phyloP scores from a whole-genome alignment of 2,888 invertebrate genomes.

The Hydroisotoma schaefferi region DNA sequence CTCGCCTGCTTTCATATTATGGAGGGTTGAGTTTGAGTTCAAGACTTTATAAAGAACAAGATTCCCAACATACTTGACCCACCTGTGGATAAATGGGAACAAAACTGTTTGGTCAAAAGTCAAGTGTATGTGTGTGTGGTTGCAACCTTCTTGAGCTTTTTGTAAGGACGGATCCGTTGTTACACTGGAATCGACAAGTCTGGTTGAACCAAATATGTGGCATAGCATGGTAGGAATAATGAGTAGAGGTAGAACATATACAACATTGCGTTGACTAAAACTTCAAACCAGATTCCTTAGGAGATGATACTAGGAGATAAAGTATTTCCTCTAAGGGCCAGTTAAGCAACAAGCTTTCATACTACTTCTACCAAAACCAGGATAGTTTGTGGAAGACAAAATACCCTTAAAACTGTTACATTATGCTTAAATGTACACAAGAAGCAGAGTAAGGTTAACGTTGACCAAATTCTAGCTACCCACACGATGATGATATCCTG shows the following conservation, averaged over 20 bases:
- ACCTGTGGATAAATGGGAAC: constrained; percentile 28
- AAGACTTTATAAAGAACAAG: constrained; percentile 3
- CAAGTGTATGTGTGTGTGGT: neutral
- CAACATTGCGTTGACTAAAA: neutral
- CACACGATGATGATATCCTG: neutral
- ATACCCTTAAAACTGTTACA: too few species aligned
- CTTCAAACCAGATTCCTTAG: constrained; percentile 9
- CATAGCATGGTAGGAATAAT: too few species aligned
- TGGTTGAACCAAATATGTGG: constrained; percentile 3
- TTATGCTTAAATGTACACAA: neutral
- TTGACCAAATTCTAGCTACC: constrained; percentile 2
- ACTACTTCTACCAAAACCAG: too few species aligned
- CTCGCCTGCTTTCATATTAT: too few species aligned
- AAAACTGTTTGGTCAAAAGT: too few species aligned
- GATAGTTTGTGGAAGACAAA: too few species aligned
- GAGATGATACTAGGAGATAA: constrained; percentile 4
- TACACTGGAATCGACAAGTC: constrained; percentile 16
- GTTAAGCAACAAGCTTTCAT: too few species aligned
- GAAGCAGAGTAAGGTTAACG: neutral
- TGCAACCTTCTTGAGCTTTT: too few species aligned
- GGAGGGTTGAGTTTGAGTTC: too few species aligned
- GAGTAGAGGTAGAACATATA: too few species aligned
- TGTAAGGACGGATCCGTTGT: neutral
- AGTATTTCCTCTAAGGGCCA: constrained; percentile 4
- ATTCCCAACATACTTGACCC: constrained; percentile 30